phyloP scores from a whole-genome alignment of 92 coral and sea anemone genomes.

The Diadumene lineata region DNA sequence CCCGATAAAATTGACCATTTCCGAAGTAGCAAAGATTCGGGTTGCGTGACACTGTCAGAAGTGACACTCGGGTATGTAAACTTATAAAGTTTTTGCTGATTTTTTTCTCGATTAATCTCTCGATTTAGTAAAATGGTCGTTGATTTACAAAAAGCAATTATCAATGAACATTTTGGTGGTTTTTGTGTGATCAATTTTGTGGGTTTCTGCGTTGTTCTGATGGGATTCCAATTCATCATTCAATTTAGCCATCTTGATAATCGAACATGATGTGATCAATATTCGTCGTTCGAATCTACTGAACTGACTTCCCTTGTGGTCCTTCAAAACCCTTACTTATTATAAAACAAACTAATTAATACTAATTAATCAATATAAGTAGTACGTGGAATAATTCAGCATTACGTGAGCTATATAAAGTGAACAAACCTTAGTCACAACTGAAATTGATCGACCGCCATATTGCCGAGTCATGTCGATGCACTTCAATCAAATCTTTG shows the following conservation, averaged over 20 bases:
- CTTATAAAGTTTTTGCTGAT: background rate
- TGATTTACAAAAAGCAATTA: background rate
- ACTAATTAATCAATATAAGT: too few relatives aligned
- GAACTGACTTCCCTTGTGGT: background rate
- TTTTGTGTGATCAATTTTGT: background rate
- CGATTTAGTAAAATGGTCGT: background rate
- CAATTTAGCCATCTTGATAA: conserved; percentile 5
- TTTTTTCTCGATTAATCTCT: background rate
- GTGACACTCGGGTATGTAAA: background rate
- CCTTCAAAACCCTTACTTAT: background rate
- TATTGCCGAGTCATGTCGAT: too few relatives aligned
- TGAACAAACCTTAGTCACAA: too few relatives aligned
- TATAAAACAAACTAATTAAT: too few relatives aligned
- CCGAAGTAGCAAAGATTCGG: background rate
- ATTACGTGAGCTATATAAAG: too few relatives aligned
- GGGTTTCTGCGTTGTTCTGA: background rate
- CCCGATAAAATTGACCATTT: background rate
- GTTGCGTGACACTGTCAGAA: conserved; percentile 4
- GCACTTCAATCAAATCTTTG: too few relatives aligned
- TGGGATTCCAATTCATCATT: background rate
- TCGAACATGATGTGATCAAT: conserved; percentile 10
- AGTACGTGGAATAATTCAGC: too few relatives aligned
- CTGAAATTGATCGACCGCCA: too few relatives aligned
- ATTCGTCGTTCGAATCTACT: background rate
- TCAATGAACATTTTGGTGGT: conserved; percentile 8